These are phyloP conservation scores for Syngnathus scovelli DNA, from an alignment of 2,113 vertebrate genomes.

Conservation along the genomic window DNA sequence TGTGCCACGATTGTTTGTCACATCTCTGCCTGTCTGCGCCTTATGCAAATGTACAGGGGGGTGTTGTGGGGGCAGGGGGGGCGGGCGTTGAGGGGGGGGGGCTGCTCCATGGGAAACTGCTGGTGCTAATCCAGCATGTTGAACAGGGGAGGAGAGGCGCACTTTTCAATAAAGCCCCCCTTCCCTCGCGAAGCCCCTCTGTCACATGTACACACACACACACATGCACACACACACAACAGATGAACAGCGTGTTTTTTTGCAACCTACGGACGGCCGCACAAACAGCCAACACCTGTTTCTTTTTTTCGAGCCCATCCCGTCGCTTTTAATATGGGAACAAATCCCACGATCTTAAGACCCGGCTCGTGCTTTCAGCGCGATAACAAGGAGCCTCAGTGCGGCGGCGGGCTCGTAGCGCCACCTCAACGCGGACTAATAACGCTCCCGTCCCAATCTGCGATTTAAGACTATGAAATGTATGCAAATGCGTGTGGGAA, in stretches of 20 bases:
- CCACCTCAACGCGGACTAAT: conserved; percentile 54
- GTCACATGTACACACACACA: conserved; percentile 36
- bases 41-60: conserved; percentile 70
- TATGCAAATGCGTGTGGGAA: conserved; percentile 70
- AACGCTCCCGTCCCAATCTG: conserved; percentile 47
- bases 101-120: conserved; percentile 75
- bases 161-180: conserved; percentile 66
- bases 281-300: conserved; percentile 70
- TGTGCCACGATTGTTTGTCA: conserved; percentile 74
- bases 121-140: conserved; percentile 77
- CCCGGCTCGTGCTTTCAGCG: conserved; percentile 53
- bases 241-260: conserved; percentile 42
- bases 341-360: conserved; percentile 70
- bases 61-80: conserved; percentile 6
- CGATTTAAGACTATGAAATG: conserved; percentile 67
- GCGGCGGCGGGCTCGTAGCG: conserved; percentile 49
- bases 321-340: conserved; percentile 63
- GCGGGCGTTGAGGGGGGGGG: conserved; percentile 26
- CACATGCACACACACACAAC: conserved; percentile 19
- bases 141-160: conserved; percentile 70
- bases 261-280: conserved; percentile 43
- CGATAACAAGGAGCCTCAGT: conserved; percentile 61
- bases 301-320: conserved; percentile 56
- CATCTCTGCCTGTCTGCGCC: conserved; percentile 71
- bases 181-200: conserved; percentile 56